phyloP scores from a whole-genome alignment of 2,888 invertebrate genomes.

The Lycia hirtaria region DNA sequence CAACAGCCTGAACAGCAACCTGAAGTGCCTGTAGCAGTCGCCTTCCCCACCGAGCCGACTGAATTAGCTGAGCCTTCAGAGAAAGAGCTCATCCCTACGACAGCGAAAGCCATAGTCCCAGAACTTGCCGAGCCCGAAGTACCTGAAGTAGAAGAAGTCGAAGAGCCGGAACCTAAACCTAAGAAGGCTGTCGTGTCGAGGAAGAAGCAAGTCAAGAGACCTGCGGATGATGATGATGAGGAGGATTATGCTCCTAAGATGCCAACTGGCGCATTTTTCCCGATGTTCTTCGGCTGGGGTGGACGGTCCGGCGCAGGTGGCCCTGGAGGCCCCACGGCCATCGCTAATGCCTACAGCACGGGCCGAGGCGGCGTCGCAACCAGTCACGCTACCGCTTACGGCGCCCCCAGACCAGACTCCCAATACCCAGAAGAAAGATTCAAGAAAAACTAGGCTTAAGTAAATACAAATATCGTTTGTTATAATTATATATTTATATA shows the following conservation, averaged over 20 bases:
- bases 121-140: conserved; percentile 70
- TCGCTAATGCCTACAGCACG: conserved; percentile 90
- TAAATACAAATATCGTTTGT: conserved; percentile 43
- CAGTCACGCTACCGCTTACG: conserved; percentile 90
- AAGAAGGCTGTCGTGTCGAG: conserved; percentile 66
- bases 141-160: conserved; percentile 70
- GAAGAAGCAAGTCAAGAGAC: conserved; percentile 72
- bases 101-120: conserved; percentile 59
- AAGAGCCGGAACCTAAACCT: conserved; percentile 60
- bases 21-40: conserved; percentile 54
- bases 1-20: conserved; percentile 74
- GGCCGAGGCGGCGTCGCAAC: conserved; percentile 89
- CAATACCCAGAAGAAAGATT: conserved; percentile 53
- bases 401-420: conserved; percentile 82
- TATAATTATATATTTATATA: no score
- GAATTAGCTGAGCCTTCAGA: conserved; percentile 69
- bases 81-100: conserved; percentile 62
- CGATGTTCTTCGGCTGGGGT: conserved; percentile 86
- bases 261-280: conserved; percentile 87
- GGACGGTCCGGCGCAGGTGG: conserved; percentile 64
- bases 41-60: conserved; percentile 57
- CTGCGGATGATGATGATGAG: conserved; percentile 80
- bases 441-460: conserved; percentile 43
- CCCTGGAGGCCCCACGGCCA: conserved; percentile 87
- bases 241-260: conserved; percentile 76